phyloP scores from a whole-genome alignment of 2,888 invertebrate genomes.

The Ornithoptera alexandrae region DNA sequence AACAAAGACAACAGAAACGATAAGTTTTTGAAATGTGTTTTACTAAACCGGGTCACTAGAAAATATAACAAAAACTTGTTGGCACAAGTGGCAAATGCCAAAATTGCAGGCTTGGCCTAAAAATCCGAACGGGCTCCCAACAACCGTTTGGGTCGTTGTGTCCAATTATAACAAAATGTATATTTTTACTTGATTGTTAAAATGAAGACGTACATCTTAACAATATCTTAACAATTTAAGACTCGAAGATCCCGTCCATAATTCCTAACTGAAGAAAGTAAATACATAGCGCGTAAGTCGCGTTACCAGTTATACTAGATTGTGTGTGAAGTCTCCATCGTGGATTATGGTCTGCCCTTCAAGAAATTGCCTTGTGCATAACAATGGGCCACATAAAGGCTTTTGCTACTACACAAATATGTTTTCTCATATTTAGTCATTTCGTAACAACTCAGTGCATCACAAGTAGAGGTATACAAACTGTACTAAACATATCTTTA shows the following conservation, averaged over 20 bases:
- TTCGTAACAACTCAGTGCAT: too few species aligned
- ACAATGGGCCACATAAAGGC: constrained; percentile 1
- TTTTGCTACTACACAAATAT: not conserved
- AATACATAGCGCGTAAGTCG: not conserved
- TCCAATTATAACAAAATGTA: constrained; percentile 11
- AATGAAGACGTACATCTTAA: not conserved
- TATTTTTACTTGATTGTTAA: not conserved
- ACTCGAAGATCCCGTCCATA: not conserved
- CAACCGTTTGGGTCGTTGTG: constrained; percentile 14
- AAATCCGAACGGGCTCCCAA: constrained; percentile 10
- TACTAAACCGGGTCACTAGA: constrained; percentile 8
- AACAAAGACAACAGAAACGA: not conserved
- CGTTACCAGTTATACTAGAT: not conserved
- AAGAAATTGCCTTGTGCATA: not conserved
- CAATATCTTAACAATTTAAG: not conserved
- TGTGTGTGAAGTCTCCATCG: not conserved
- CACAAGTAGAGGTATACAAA: too few species aligned
- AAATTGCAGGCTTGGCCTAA: constrained; percentile 16
- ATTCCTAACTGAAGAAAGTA: not conserved
- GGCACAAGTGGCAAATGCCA: constrained; percentile 18
- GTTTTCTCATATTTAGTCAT: not conserved
- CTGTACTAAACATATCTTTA: too few species aligned
- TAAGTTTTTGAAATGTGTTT: not conserved
- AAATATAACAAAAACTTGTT: constrained; percentile 19
- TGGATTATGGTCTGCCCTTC: not conserved